These are phyloP conservation scores for Delichon dasypus DNA, from an alignment of 2,797 vertebrate genomes.

Conservation along the genomic window DNA sequence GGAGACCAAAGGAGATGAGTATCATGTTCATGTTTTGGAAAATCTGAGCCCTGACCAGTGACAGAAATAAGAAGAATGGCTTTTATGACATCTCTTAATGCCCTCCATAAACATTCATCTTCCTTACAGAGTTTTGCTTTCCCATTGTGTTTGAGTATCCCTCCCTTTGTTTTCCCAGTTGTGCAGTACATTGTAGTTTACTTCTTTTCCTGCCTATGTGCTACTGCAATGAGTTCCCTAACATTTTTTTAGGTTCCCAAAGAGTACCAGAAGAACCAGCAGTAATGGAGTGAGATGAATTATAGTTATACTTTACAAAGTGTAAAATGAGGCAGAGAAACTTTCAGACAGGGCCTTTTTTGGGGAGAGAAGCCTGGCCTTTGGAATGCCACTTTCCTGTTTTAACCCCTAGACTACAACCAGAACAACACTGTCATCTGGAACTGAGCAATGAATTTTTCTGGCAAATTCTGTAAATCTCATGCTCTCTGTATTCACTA, in stretches of 20 bases:
- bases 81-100: background rate
- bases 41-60: background rate
- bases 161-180: background rate
- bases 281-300: background rate
- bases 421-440: conserved; percentile 23
- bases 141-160: background rate
- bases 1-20: background rate
- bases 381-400: background rate
- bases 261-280: background rate
- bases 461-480: conserved; percentile 49
- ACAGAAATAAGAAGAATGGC: background rate
- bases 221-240: background rate
- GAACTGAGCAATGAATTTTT: conserved; percentile 44
- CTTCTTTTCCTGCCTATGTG: background rate
- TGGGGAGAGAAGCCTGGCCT: background rate
- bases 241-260: background rate
- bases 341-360: background rate
- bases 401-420: conserved; percentile 25
- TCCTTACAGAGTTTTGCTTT: background rate
- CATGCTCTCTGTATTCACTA: conserved; percentile 41
- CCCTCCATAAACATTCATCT: background rate
- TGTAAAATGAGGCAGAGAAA: background rate
- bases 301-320: background rate
- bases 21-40: background rate
- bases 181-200: background rate